Base-by-base conservation (phyloP, 2,113 vertebrate genomes). In the Eurystomus gularis region DNA sequence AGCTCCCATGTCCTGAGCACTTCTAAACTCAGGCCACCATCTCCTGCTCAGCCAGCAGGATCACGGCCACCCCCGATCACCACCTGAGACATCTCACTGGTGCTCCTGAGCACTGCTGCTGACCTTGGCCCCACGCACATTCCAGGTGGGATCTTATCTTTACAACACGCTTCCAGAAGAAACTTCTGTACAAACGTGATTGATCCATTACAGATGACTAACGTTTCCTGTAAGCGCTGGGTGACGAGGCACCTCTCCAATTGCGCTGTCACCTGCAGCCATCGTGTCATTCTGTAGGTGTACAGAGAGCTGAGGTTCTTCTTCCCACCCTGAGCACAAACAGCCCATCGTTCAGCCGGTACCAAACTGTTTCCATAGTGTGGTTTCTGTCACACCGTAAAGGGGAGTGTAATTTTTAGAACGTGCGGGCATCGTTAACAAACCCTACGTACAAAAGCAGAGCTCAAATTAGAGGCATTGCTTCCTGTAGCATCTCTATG, bases 401-500 rank as follows among this genome's bases (percentile, higher is more conserved):
- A 78, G 1, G 64, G 42, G 79, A 80, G 77, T 1, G 70, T 19
- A 69, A 71, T 91, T 94, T 96, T 96, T 91, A 96, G 94, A 96
- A 81, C 28, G 5, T 80, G 94, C 40, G 44, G 78, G 75, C 91
- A 95, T 93, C 35, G 51, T 71, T 91, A 86, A 89, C 92, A 89
- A 93, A 95, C 79, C 91, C 91, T 95, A 73, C 93, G 96, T 35
- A 82, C 95, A 95, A 90, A n/a, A 97, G 96, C 84, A 25, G 94
- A 97, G 90, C 96, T 97, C 92, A 91, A 97, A 93, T 75, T 95
- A 97, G 86, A 97, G 97, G 88, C 97, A 96, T 95, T 98, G 96
- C 87, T 98, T 98, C 98, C 98, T 98, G 98, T 96, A 96, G 87
- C 97, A 96, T 97, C 90, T 93, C 91, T 91, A 70, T 98, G 98